Percentiles rank a stretch among this genome's conserved stretches.
These are phyloP conservation scores for Cichladusa arquata DNA, from an alignment of 2,113 vertebrate species.

Conservation along the genomic window DNA sequence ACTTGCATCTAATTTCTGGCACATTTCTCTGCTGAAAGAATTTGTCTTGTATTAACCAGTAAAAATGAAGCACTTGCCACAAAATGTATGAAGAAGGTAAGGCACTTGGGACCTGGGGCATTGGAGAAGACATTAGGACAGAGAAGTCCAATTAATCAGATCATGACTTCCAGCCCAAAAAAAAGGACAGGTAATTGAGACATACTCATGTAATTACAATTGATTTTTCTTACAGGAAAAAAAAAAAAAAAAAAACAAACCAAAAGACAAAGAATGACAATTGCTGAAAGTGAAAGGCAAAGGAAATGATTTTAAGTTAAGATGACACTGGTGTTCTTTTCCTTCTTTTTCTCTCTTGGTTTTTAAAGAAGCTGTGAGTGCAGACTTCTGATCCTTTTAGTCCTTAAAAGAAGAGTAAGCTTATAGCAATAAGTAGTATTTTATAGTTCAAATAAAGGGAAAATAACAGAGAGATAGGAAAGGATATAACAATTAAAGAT, in stretches of 20 bases:
- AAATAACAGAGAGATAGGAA: neutral
- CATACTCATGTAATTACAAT: constrained; percentile 1
- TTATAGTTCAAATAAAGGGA: neutral
- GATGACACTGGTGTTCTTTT: neutral
- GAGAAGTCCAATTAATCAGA: neutral
- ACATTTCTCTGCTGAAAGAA: neutral
- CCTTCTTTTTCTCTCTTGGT: neutral
- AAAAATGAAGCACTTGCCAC: neutral
- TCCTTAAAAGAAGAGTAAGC: neutral
- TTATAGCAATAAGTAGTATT: neutral
- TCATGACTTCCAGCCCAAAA: neutral
- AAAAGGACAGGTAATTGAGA: neutral
- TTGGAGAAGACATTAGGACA: neutral
- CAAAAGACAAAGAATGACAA: neutral
- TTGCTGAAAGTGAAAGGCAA: neutral
- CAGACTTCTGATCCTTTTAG: neutral
- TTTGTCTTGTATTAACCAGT: neutral
- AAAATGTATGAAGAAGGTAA: neutral
- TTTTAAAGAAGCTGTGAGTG: neutral
- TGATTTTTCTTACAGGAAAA: constrained; percentile 3
- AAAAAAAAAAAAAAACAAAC: neutral
- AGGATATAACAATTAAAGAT: neutral
- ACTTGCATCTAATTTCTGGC: neutral
- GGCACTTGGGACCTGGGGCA: neutral
- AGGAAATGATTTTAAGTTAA: neutral